phyloP scores from a whole-genome alignment of 2,888 invertebrate genomes.

The Dasypolia templi region DNA sequence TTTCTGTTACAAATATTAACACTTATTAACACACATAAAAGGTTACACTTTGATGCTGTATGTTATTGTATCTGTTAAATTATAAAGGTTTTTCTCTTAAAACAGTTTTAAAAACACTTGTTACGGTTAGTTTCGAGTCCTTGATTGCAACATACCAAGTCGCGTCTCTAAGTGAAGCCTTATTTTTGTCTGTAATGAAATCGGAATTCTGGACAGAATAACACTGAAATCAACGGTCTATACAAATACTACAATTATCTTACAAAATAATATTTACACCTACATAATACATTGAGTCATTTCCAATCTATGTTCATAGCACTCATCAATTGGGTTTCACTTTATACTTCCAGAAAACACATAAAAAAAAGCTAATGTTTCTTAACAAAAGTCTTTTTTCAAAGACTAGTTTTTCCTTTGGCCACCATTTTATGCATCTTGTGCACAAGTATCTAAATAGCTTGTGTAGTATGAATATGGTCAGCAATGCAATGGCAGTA shows the following conservation, averaged over 20 bases:
- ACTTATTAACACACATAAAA: too few species aligned
- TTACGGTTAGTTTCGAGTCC: too few species aligned
- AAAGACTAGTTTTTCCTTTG: constrained; percentile 80
- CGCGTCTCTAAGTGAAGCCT: too few species aligned
- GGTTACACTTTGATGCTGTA: too few species aligned
- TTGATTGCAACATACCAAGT: not conserved
- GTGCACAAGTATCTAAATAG: constrained; percentile 85
- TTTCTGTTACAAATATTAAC: too few species aligned
- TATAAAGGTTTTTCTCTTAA: too few species aligned
- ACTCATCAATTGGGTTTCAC: constrained; percentile 81
- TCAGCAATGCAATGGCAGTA: constrained; percentile 75
- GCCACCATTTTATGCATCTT: constrained; percentile 85
- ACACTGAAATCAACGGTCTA: constrained; percentile 7
- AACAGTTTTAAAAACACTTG: too few species aligned
- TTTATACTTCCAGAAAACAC: constrained; percentile 85
- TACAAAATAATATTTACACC: constrained; percentile 84
- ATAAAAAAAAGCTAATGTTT: constrained; percentile 80
- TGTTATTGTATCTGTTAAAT: too few species aligned
- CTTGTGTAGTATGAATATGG: constrained; percentile 80
- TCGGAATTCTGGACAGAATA: not conserved
- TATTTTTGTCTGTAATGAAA: not conserved
- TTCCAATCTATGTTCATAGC: constrained; percentile 53
- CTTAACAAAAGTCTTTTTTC: constrained; percentile 83
- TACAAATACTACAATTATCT: constrained; percentile 78
- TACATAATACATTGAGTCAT: constrained; percentile 74